These are phyloP conservation scores for Hafferia zeledoni DNA, from an alignment of 2,797 vertebrate species.

Conservation along the genomic window DNA sequence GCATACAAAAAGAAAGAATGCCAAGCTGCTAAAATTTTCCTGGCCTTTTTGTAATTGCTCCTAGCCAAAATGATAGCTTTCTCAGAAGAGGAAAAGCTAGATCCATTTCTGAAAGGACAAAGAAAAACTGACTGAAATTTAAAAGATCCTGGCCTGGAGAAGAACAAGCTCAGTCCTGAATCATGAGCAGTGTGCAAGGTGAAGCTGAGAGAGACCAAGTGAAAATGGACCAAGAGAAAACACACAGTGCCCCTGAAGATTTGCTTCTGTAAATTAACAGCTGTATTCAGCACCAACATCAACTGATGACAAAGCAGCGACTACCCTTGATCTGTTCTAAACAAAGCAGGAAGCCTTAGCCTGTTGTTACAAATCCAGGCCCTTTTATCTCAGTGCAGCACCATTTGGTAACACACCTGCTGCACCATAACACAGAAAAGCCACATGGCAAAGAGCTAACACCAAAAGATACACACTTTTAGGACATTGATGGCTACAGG, in stretches of 20 bases:
- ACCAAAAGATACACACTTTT: background rate
- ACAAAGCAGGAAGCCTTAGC: background rate
- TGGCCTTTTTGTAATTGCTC: background rate
- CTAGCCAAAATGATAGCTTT: background rate
- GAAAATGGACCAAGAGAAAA: background rate
- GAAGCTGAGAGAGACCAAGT: background rate
- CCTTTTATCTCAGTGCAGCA: background rate
- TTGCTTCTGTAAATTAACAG: background rate
- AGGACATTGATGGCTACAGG: background rate
- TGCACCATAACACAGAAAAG: background rate
- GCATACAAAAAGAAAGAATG: background rate
- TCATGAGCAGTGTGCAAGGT: background rate
- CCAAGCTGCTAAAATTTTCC: background rate
- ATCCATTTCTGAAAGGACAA: background rate
- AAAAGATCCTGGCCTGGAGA: background rate
- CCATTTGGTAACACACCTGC: background rate
- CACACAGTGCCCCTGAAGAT: fast-evolving
- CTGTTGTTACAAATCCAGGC: background rate
- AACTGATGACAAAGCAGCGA: background rate
- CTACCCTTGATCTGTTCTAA: background rate
- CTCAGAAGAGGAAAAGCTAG: background rate
- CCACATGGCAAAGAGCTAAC: background rate
- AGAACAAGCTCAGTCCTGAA: background rate
- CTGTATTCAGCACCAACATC: background rate
- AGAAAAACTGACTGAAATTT: background rate